Evolutionary conservation across 2,888 invertebrate species (phyloP).

Genomic region (Erebia aethiops): DNA sequence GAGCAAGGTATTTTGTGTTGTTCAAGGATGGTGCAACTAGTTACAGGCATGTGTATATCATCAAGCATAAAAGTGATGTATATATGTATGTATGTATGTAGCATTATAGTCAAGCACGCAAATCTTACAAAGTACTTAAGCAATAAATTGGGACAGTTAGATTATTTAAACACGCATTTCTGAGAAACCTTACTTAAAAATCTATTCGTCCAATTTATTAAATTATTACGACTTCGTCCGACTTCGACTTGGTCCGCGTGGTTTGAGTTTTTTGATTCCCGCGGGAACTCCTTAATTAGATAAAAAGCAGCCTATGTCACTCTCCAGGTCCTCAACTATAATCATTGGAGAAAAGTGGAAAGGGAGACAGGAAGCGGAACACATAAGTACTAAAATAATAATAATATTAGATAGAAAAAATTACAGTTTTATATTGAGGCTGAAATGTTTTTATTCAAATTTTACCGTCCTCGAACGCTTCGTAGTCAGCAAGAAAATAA

Average conservation of each 20-base stretch:
- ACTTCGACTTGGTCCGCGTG: too few species aligned
- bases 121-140: background rate
- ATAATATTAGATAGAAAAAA: background rate
- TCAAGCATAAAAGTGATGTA: too few species aligned
- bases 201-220: background rate
- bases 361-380: background rate
- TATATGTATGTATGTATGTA: too few species aligned
- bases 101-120: background rate
- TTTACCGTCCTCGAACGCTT: background rate
- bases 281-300: too few species aligned
- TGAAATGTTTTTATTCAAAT: constrained; percentile 16
- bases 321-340: too few species aligned
- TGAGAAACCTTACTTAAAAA: background rate
- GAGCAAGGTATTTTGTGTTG: too few species aligned
- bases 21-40: too few species aligned
- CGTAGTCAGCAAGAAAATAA: constrained; percentile 26
- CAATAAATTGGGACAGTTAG: background rate
- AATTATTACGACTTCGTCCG: too few species aligned
- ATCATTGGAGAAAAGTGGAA: background rate
- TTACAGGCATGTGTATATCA: too few species aligned
- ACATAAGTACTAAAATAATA: background rate
- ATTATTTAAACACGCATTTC: background rate
- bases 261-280: too few species aligned
- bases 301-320: too few species aligned
- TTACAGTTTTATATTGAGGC: background rate